Percentiles rank a stretch among this genome's conserved stretches.
Evolutionary conservation across 1,140 invertebrate genomes (phyloP).

Genomic region (Formica exsecta): DNA sequence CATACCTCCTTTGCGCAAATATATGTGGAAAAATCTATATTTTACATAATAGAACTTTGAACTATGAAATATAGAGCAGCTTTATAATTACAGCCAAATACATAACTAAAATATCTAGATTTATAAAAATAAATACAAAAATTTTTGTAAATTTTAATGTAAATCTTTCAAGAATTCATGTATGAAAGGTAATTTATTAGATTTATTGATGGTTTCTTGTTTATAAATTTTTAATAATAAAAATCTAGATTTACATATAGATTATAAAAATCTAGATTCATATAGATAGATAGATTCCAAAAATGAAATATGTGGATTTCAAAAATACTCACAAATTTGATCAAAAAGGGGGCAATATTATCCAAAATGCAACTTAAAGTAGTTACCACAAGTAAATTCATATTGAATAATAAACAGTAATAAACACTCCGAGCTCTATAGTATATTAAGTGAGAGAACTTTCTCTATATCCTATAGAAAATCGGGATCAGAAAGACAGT

Average conservation of each 20-base stretch:
- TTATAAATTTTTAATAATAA: background rate
- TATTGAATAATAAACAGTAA: background rate
- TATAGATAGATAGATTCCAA: background rate
- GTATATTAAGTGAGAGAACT: no score
- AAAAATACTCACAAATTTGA: conserved; percentile 37
- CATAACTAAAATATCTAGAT: background rate
- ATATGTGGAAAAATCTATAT: conserved; percentile 75
- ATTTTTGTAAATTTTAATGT: background rate
- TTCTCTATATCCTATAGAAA: no score
- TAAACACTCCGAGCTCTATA: no score
- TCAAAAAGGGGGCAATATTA: conserved; percentile 4
- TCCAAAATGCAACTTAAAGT: conserved; percentile 13
- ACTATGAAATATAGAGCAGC: background rate
- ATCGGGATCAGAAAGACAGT: no score
- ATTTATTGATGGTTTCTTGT: background rate
- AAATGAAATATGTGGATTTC: background rate
- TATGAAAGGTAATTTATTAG: no score
- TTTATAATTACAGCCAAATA: background rate
- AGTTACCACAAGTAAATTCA: conserved; percentile 25
- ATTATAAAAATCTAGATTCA: background rate
- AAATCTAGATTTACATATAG: no score
- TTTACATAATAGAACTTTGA: conserved; percentile 53
- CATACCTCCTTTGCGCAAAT: conserved; percentile 70
- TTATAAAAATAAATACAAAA: background rate
- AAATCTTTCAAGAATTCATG: background rate